Base-by-base conservation (phyloP, 2,797 vertebrate species). In the Neostethus bicornis region DNA sequence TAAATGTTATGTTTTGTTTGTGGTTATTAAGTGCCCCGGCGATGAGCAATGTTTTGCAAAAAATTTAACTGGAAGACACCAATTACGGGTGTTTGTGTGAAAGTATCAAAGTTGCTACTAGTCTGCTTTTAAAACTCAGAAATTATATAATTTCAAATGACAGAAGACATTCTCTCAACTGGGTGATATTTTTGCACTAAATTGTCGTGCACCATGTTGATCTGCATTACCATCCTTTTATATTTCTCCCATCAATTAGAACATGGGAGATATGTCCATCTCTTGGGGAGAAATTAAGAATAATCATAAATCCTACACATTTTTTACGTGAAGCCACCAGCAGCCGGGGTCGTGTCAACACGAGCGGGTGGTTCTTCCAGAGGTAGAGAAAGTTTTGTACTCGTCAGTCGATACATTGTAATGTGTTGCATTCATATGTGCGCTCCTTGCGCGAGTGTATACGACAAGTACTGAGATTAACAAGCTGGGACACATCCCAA, bases 281-380 rank as follows among this genome's bases (percentile, higher is more conserved):
- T 41, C 52, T 26, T 16, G 12, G 28, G 13, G 13, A 13, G 17
- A 52, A 12, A 28, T 12, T 7, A n/a, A 34, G 19, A 13, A 34
- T 49, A n/a, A n/a, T n/a, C n/a, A n/a, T n/a, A 32, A 35, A 56
- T 69, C 62, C 44, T 41, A 20, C 58, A 61, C 34, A 26, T 45
- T 59, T 46, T 70, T 66, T 62, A 61, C 48, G 76, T 47, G 55
- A 74, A 76, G 73, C 70, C 74, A 59, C 64, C 58, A 72, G 68
- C 74, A 46, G 69, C 54, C 51, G 50, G 47, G 55, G 59, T 50
- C 86, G 76, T 78, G 82, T 88, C 76, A 87, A 81, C 56, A 67
- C 65, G 75, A 79, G 68, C 76, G 80, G 7, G 70, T 70, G 64
- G 52, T 54, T 68, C 69, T 45, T 62, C 75, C 70, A 64, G 69